These are phyloP conservation scores for Mycetomoellerius zeteki DNA, from an alignment of 1,140 invertebrate species.

Conservation along the genomic window DNA sequence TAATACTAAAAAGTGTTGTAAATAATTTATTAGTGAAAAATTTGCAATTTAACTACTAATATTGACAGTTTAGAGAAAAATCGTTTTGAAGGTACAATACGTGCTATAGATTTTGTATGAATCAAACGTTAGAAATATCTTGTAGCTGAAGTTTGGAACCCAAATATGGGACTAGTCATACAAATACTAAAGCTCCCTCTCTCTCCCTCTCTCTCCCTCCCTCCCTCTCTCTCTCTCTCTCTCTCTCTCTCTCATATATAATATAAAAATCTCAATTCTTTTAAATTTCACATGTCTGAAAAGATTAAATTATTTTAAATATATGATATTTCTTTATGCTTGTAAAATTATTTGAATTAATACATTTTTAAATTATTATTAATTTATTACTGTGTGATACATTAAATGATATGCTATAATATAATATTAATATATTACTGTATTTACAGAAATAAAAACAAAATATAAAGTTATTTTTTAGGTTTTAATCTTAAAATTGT, in stretches of 20 bases:
- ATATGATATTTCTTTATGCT: too few species aligned
- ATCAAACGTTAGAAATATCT: too few species aligned
- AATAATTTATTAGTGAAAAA: neutral
- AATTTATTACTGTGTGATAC: too few species aligned
- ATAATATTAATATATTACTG: neutral
- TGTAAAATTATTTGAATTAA: too few species aligned
- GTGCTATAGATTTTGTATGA: neutral
- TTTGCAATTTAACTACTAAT: neutral
- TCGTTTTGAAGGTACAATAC: neutral
- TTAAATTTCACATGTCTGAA: too few species aligned
- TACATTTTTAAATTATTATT: neutral
- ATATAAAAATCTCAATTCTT: too few species aligned
- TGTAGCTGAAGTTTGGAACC: neutral
- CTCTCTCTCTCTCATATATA: neutral
- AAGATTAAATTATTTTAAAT: too few species aligned
- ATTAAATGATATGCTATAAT: neutral
- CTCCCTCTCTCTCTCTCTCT: too few species aligned
- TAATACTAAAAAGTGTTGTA: neutral
- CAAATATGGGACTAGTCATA: too few species aligned
- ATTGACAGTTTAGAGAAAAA: neutral
- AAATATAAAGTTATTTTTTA: neutral
- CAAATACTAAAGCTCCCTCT: too few species aligned
- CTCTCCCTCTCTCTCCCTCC: too few species aligned
- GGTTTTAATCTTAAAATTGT: neutral
- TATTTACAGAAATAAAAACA: neutral